Evolutionary conservation across 2,888 invertebrate genomes (phyloP).

Genomic region (Ochropleura leucogaster): DNA sequence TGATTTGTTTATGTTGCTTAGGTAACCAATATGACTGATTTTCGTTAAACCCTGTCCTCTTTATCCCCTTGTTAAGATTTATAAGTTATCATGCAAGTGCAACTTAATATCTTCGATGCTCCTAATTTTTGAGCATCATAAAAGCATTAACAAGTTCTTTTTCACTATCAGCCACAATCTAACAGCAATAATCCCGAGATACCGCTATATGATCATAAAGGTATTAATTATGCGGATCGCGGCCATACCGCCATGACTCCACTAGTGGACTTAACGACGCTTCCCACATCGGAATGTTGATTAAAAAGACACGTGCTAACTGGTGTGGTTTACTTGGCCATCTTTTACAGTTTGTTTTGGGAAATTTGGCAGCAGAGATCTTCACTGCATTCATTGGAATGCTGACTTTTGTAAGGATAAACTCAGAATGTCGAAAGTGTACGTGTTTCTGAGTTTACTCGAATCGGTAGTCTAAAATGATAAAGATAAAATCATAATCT

Average conservation of each 20-base stretch:
- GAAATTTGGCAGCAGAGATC: not conserved
- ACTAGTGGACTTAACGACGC: constrained; percentile 53
- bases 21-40: not conserved
- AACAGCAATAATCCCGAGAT: constrained; percentile 33
- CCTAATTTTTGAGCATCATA: not conserved
- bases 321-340: constrained; percentile 29
- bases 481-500: not conserved
- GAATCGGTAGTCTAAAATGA: no score
- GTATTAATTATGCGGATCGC: constrained; percentile 64
- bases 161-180: constrained; percentile 19
- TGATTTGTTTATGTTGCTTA: not conserved
- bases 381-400: no score
- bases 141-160: constrained; percentile 11
- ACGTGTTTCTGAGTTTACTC: no score
- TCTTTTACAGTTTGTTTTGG: not conserved
- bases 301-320: constrained; percentile 57
- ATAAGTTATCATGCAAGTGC: no score
- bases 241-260: constrained; percentile 38
- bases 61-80: not conserved
- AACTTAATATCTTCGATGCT: not conserved
- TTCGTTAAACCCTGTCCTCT: not conserved
- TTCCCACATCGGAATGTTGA: constrained; percentile 59
- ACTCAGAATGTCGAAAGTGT: no score
- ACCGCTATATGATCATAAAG: constrained; percentile 53
- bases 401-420: no score